Conservation (phyloP, 2,113 vertebrate species). For the Notarius lentiginosus region DNA sequence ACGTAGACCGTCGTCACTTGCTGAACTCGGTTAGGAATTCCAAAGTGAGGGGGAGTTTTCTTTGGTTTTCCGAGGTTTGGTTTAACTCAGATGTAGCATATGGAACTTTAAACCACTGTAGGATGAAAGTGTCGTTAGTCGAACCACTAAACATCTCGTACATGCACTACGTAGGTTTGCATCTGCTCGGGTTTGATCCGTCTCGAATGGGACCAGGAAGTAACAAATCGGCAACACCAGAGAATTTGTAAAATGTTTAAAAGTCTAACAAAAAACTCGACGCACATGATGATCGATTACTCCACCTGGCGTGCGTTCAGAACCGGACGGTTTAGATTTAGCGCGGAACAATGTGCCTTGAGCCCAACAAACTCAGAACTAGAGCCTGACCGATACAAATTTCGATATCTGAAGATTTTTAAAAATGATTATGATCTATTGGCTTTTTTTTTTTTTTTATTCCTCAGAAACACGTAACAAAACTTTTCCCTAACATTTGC, state of each 20-base stretch:
- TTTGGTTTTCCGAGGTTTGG: background rate
- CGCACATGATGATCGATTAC: background rate
- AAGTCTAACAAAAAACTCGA: background rate
- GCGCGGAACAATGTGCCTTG: background rate
- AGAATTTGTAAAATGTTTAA: background rate
- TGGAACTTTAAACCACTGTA: background rate
- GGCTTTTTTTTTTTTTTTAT: too few species aligned
- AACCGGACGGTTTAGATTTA: background rate
- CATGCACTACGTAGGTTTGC: background rate
- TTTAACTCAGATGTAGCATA: background rate
- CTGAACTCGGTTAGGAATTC: background rate
- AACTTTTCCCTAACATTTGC: too few species aligned
- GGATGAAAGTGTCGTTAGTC: background rate
- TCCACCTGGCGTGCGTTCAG: too few species aligned
- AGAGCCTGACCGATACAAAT: too few species aligned
- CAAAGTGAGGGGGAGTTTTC: background rate
- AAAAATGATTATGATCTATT: too few species aligned
- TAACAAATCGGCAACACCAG: background rate
- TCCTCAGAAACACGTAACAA: too few species aligned
- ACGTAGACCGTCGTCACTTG: background rate
- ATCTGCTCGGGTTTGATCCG: background rate
- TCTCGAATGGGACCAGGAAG: background rate
- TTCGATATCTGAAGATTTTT: too few species aligned
- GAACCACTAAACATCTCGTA: conserved; percentile 13
- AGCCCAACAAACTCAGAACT: background rate